phyloP scores from a whole-genome alignment of 1,140 invertebrate species.

The Pinna nobilis region DNA sequence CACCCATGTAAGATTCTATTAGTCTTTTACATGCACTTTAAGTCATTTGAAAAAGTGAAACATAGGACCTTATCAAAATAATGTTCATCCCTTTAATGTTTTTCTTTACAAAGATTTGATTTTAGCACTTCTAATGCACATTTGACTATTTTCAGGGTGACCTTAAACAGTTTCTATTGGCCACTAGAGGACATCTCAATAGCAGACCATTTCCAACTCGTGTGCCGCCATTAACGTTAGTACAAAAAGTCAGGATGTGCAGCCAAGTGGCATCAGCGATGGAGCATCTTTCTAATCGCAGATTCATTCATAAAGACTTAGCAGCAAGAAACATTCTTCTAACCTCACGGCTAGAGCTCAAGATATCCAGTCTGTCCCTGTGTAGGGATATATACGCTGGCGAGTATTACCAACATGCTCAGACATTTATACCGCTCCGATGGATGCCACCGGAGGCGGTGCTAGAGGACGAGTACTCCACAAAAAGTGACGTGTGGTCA shows the following conservation, averaged over 20 bases:
- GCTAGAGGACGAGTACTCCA: slow-evolving; percentile 82
- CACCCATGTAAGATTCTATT: too few species aligned
- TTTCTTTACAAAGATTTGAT: too few species aligned
- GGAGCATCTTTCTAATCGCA: slow-evolving; percentile 85
- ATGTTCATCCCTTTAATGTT: too few species aligned
- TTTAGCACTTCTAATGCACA: not conserved
- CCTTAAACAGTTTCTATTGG: slow-evolving; percentile 92
- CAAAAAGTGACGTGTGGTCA: slow-evolving; percentile 72
- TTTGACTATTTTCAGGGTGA: slow-evolving; percentile 82
- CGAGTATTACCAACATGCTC: slow-evolving; percentile 80
- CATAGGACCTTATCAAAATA: too few species aligned
- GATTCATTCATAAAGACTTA: slow-evolving; percentile 90
- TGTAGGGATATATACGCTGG: slow-evolving; percentile 89
- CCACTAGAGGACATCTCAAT: slow-evolving; percentile 81
- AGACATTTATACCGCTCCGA: slow-evolving; percentile 83
- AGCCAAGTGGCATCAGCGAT: slow-evolving; percentile 88
- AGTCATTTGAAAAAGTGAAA: too few species aligned
- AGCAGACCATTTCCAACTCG: slow-evolving; percentile 46
- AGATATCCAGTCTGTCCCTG: slow-evolving; percentile 88
- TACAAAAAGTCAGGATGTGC: slow-evolving; percentile 82
- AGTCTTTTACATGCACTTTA: too few species aligned
- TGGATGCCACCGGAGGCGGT: slow-evolving; percentile 93
- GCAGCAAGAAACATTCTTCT: slow-evolving; percentile 95
- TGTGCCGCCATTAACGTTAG: slow-evolving; percentile 78
- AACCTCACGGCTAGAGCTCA: slow-evolving; percentile 87